Evolutionary conservation across 2,888 invertebrate species (phyloP).

Genomic region (Leptopilina syphax): DNA sequence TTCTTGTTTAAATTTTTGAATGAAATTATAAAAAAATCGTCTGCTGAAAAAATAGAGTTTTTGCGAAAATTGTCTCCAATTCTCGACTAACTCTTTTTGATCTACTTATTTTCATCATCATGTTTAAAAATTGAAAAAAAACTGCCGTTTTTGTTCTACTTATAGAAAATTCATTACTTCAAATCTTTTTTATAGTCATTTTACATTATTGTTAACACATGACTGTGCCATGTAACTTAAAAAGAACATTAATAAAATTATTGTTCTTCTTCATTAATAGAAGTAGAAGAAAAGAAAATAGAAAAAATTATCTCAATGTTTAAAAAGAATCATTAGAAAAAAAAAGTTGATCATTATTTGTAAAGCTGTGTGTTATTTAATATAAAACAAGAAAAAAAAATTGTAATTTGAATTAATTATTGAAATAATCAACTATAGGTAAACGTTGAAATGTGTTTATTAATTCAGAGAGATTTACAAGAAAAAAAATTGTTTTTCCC

Average conservation of each 20-base stretch:
- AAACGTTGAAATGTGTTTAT: constrained; percentile 1
- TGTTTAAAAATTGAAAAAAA: not conserved
- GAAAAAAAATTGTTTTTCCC: constrained; percentile 31
- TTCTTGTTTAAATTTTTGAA: no score
- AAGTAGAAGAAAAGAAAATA: not conserved
- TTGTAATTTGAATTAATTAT: not conserved
- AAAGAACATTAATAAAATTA: not conserved
- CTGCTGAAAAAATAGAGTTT: no score
- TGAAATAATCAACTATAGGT: not conserved
- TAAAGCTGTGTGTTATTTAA: no score
- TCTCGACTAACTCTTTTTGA: not conserved
- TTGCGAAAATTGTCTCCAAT: not conserved
- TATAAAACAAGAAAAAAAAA: not conserved
- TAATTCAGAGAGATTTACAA: constrained; percentile 4
- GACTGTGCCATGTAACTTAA: constrained; percentile 39
- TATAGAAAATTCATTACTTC: not conserved
- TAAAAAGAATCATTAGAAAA: no score
- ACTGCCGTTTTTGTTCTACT: not conserved
- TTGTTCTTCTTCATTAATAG: no score
- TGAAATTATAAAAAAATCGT: no score
- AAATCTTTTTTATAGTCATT: not conserved
- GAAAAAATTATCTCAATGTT: not conserved
- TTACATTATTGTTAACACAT: constrained; percentile 7
- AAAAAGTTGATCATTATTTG: no score
- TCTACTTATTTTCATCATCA: not conserved